Base-by-base conservation (phyloP, 2,113 vertebrate species). In the Sphyrna mokarran region DNA sequence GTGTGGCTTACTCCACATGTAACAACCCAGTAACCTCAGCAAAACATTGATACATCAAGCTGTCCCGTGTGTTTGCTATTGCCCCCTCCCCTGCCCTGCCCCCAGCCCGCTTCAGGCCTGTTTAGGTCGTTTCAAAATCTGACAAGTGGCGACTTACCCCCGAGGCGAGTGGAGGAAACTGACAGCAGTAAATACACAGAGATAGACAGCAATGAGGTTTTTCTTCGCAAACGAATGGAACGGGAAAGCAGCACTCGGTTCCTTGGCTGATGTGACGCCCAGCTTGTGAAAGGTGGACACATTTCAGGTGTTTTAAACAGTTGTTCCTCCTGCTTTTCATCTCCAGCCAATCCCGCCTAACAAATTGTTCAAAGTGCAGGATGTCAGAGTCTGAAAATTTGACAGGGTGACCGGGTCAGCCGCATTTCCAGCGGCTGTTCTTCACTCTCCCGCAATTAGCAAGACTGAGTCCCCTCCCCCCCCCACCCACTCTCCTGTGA, bases 341-440 rank as follows among this genome's bases (percentile, higher is more conserved):
- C 23, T 48, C 48, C 29, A 40, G 2, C 95, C 96, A 96, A 97
- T 97, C 97, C 97, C 97, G 96, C 97, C 96, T 96, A 97, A 98
- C 97, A 97, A 98, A 97, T 97, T 97, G 96, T 96, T 96, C 48
- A 96, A 96, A 97, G 98, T 98, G 97, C 98, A 97, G 97, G 97
- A 97, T 98, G 97, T 98, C 96, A 94, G n/a, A 54, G 48, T 37
- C 18, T 69, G 66, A 26, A 70, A n/a, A 0, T 48, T 43, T 94
- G 93, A 72, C 96, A 94, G 97, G 96, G 97, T 98, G 98, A 98
- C 97, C 98, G 96, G 97, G 96, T 97, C 97, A 97, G 2, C 96
- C 95, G 48, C 96, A 96, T 97, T 97, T 97, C 97, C 98, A 97
- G 97, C 96, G 97, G 96, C 96, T 95, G 94, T 95, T 69, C 95